Evolutionary conservation across 2,888 invertebrate genomes (phyloP), one percentile per base, ranked within the genome.

Genomic region (Limnephilus lunatus): DNA sequence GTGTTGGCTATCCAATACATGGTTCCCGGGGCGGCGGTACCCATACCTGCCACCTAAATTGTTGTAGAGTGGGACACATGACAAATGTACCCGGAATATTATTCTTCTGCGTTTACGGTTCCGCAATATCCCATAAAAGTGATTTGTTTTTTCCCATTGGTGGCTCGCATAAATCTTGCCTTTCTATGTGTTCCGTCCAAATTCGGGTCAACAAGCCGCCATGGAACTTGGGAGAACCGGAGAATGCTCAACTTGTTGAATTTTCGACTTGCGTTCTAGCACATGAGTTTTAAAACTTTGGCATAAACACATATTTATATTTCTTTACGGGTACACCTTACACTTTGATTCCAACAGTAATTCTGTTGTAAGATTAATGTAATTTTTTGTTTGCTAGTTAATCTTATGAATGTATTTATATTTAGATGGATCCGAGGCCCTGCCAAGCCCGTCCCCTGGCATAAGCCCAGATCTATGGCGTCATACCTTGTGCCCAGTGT

Each of bases 361-460:
- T 25, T 68, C 68, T 68, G 25, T 68, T 68, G 68, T 68, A 68
- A 68, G 68, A 68, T 68, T n/a, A 9, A 68, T 68, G 68, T 68
- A 68, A 25, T n/a, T 68, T 68, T 68, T 68, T 68, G 9, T 68
- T 68, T 25, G 68, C 68, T 68, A 25, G 68, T 68, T 68, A 68
- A 68, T 68, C 68, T 68, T 68, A 68, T 68, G 14, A 68, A 68
- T n/a, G 68, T 68, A 39, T 35, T 85, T 39, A 39, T 85, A 85
- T 39, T 85, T 85, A 85, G n/a, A 85, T 39, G n/a, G 19, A 85
- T 39, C 25, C 19, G 82, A 85, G 85, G 4, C 85, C 85, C 85
- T 39, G 85, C 35, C 82, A 83, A 39, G 44, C 35, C 44, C 85
- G 53, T 30, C 87, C n/a, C n/a, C 53, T 87, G 87, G 87, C 87